These are phyloP conservation scores for Bos javanicus DNA, from an alignment of 2,113 vertebrate species.

Conservation along the genomic window DNA sequence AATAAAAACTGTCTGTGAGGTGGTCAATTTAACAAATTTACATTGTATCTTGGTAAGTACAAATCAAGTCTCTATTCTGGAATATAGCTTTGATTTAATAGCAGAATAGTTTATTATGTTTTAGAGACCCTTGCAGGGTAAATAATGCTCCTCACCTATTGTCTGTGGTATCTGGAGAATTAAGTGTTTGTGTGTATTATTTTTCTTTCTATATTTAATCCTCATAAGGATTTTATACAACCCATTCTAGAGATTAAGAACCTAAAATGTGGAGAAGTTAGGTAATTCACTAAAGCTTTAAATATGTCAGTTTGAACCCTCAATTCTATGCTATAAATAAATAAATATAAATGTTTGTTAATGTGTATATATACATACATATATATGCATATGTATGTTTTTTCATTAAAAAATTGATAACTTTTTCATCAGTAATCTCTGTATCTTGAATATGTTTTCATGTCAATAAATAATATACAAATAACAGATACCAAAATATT, in stretches of 20 bases:
- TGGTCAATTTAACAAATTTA: constrained; percentile 96
- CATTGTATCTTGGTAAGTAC: constrained; percentile 95
- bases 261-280: background rate
- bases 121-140: background rate
- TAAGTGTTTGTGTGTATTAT: background rate
- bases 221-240: background rate
- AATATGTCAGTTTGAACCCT: constrained; percentile 17
- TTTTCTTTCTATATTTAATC: background rate
- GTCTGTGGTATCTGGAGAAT: background rate
- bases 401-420: background rate
- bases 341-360: background rate
- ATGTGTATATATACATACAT: background rate
- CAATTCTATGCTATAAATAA: background rate
- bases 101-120: background rate
- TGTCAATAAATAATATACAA: background rate
- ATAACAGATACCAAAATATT: background rate
- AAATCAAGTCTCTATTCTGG: constrained; percentile 36
- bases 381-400: background rate
- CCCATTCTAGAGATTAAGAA: constrained; percentile 9
- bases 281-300: background rate
- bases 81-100: constrained; percentile 29
- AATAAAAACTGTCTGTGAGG: constrained; percentile 97
- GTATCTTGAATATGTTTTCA: background rate
- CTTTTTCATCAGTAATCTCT: background rate
- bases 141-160: background rate